phyloP scores from a whole-genome alignment of 2,113 vertebrate genomes.

The Synchiropus splendidus region DNA sequence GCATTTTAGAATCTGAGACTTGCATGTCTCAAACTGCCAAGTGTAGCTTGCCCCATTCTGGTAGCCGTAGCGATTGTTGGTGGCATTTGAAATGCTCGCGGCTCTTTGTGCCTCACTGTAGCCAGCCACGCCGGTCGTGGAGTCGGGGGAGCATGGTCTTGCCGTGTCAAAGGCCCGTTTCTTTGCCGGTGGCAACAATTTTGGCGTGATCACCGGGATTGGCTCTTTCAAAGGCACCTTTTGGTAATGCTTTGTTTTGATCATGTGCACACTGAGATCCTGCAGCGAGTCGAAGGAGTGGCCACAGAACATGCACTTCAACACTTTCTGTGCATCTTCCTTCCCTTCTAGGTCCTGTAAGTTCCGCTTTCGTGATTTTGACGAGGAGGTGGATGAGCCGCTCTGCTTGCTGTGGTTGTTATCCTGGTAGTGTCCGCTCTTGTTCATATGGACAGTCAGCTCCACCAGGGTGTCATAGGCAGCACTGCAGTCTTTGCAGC shows the following conservation, averaged over 20 bases:
- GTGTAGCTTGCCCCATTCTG: conserved; percentile 97
- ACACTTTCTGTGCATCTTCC: conserved; percentile 93
- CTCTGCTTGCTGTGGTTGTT: conserved; percentile 91
- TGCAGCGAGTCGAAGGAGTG: conserved; percentile 97
- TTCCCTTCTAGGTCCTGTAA: conserved; percentile 93
- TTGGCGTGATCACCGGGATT: conserved; percentile 85
- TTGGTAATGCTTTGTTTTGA: conserved; percentile 99
- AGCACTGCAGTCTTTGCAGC: conserved; percentile 91
- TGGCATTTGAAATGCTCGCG: conserved; percentile 60
- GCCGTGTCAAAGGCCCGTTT: conserved; percentile 87
- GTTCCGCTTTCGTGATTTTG: conserved; percentile 86
- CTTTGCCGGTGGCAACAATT: conserved; percentile 86
- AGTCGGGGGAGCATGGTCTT: conserved; percentile 91
- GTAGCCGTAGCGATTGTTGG: conserved; percentile 91
- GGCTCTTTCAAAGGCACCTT: conserved; percentile 99
- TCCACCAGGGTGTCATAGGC: conserved; percentile 96
- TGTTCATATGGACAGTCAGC: conserved; percentile 94
- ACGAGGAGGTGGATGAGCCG: conserved; percentile 79
- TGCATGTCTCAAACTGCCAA: conserved; percentile 98
- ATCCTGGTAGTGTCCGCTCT: conserved; percentile 94
- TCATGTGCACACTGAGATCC: conserved; percentile 97
- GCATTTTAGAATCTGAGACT: conserved; percentile 96
- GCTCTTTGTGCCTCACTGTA: conserved; percentile 79
- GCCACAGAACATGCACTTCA: conserved; percentile 98
- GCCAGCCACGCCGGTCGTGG: conserved; percentile 79